These are phyloP conservation scores for Telmatochromis brachygnathus DNA, from an alignment of 2,113 vertebrate species.

Conservation along the genomic window DNA sequence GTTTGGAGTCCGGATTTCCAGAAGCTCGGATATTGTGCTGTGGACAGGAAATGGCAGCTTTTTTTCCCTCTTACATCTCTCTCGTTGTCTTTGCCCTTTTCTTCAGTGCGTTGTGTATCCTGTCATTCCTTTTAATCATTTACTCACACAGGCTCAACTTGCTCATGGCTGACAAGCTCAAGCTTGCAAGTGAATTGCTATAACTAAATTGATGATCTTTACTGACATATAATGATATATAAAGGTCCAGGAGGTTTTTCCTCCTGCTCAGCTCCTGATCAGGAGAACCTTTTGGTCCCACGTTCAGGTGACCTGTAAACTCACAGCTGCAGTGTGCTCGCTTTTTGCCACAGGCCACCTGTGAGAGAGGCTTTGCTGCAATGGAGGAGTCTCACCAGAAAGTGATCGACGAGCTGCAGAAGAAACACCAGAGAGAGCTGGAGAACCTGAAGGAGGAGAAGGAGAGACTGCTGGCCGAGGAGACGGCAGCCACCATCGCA, in stretches of 20 bases:
- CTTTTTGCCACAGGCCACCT: constrained; percentile 65
- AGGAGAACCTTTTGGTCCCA: neutral
- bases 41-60: neutral
- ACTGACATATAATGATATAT: neutral
- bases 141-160: constrained; percentile 43
- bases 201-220: neutral
- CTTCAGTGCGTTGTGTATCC: constrained; percentile 10
- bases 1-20: neutral
- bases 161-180: constrained; percentile 49
- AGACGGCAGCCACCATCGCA: constrained; percentile 76
- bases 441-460: constrained; percentile 78
- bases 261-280: neutral
- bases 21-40: neutral
- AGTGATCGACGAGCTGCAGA: constrained; percentile 76
- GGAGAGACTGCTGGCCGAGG: constrained; percentile 73
- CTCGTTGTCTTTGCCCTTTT: neutral
- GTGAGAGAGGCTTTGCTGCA: constrained; percentile 74
- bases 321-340: neutral
- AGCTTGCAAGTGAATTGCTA: constrained; percentile 25
- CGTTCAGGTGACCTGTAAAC: neutral
- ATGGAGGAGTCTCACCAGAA: constrained; percentile 82
- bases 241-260: neutral
- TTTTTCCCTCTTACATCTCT: neutral
- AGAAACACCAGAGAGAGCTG: constrained; percentile 77
- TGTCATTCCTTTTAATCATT: constrained; percentile 25